Percentiles rank a stretch among this genome's conserved stretches.
Conservation (phyloP, 2,888 invertebrate genomes). For the Capitulum mitella region DNA sequence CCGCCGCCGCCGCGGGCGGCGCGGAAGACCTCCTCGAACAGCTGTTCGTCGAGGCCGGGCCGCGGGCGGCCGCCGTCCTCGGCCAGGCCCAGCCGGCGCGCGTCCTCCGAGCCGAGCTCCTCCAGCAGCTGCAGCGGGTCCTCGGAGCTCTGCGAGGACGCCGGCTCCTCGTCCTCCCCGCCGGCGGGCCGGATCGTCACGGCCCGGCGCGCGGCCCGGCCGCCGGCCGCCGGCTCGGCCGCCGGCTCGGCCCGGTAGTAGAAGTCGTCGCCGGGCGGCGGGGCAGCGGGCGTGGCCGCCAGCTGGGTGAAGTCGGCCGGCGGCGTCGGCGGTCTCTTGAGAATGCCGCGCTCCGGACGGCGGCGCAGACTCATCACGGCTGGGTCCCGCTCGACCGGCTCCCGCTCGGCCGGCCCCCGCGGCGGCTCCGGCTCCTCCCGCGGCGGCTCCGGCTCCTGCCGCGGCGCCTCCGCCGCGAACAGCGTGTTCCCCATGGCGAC, state of each 20-base stretch:
- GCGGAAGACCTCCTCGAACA: neutral
- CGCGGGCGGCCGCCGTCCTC: neutral
- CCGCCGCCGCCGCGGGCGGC: neutral
- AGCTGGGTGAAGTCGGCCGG: neutral
- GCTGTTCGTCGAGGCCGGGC: neutral
- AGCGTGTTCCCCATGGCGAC: no score
- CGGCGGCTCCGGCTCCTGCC: no score
- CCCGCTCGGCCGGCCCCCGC: no score
- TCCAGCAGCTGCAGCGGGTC: slow-evolving; percentile 10
- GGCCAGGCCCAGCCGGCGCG: neutral
- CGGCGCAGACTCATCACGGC: neutral
- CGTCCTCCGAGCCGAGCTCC: neutral
- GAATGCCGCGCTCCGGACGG: neutral
- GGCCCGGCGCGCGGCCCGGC: neutral
- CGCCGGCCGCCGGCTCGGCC: neutral
- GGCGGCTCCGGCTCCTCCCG: no score
- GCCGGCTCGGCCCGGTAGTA: neutral
- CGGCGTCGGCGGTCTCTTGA: neutral
- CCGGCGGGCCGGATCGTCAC: neutral
- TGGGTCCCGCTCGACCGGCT: no score
- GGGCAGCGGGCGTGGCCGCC: neutral
- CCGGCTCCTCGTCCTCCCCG: neutral
- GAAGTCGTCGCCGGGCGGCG: neutral
- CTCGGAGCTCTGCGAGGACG: neutral
- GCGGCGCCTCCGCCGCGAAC: no score